These are phyloP conservation scores for Drosophila bocki DNA, from an alignment of 1,140 invertebrate genomes.

Conservation along the genomic window DNA sequence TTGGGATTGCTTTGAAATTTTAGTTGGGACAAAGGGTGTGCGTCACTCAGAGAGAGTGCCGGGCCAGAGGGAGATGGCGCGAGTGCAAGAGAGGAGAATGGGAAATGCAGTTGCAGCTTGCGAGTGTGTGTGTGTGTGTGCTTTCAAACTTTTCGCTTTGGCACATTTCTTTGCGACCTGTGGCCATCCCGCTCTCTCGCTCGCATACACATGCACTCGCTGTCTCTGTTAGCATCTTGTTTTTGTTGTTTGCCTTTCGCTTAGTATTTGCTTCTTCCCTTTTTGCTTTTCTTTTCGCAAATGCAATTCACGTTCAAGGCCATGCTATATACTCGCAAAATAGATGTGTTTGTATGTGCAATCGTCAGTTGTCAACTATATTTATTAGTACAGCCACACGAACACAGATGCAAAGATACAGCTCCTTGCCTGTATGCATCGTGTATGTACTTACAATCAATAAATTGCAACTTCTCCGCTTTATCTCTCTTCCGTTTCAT, in stretches of 20 bases:
- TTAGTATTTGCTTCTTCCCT: constrained; percentile 32
- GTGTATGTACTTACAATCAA: constrained; percentile 52
- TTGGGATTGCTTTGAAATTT: constrained; percentile 71
- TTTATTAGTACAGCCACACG: constrained; percentile 46
- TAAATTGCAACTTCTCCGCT: constrained; percentile 59
- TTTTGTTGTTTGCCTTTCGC: constrained; percentile 39
- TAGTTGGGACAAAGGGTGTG: constrained; percentile 60
- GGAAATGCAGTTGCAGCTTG: constrained; percentile 49
- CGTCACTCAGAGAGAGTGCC: constrained; percentile 34
- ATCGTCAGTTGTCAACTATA: constrained; percentile 73
- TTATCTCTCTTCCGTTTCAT: constrained; percentile 27
- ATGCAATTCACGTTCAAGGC: constrained; percentile 85
- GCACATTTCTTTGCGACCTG: constrained; percentile 42
- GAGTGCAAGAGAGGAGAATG: constrained; percentile 6
- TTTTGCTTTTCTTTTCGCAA: constrained; percentile 59
- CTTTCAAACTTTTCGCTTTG: constrained; percentile 64
- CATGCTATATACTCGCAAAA: constrained; percentile 34
- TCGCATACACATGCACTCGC: constrained; percentile 25
- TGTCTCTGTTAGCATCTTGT: constrained; percentile 33
- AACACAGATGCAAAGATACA: constrained; percentile 25
- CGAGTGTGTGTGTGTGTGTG: constrained; percentile 39
- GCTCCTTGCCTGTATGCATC: constrained; percentile 10
- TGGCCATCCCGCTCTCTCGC: constrained; percentile 18
- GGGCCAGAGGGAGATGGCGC: neutral
- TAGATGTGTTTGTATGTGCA: constrained; percentile 15